Evolutionary conservation across 2,888 invertebrate species (phyloP).

Genomic region (Dicyrtoma fusca): DNA sequence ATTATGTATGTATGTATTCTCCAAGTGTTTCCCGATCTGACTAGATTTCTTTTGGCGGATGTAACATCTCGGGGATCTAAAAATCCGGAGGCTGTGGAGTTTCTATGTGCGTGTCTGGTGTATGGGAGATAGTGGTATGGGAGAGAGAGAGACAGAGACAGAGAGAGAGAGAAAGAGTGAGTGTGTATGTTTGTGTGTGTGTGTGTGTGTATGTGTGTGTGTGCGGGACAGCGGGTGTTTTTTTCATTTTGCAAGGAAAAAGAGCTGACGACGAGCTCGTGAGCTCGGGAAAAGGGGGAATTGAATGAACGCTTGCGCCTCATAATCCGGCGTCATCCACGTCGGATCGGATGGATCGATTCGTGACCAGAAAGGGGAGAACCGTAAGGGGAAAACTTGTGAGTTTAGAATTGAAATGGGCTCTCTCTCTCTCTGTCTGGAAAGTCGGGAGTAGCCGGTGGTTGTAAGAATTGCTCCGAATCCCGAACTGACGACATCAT

Average conservation of each 20-base stretch:
- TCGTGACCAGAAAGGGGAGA: constrained; percentile 38
- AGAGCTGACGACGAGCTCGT: constrained; percentile 13
- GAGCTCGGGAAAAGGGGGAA: constrained; percentile 3
- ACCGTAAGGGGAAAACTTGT: constrained; percentile 7
- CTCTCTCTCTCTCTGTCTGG: too few relatives aligned
- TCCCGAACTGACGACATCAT: constrained; percentile 32
- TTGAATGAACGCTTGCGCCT: constrained; percentile 23
- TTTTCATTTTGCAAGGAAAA: not conserved
- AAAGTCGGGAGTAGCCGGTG: constrained; percentile 31
- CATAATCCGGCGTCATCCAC: constrained; percentile 25
- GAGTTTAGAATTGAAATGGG: not conserved
- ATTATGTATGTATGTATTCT: not conserved
- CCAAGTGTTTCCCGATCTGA: not conserved
- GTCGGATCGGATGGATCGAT: constrained; percentile 38
- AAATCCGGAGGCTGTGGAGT: constrained; percentile 25
- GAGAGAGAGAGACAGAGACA: constrained; percentile 2
- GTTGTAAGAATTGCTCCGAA: constrained; percentile 36
- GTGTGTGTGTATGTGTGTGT: not conserved
- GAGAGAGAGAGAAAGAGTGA: not conserved
- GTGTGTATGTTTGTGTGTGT: not conserved
- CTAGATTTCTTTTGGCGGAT: constrained; percentile 11
- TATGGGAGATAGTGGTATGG: not conserved
- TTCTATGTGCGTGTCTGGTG: not conserved
- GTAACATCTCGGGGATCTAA: constrained; percentile 22
- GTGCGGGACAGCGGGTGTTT: constrained; percentile 9